These are phyloP conservation scores for Lydus trimaculatus DNA, from an alignment of 2,888 invertebrate species.

Conservation along the genomic window DNA sequence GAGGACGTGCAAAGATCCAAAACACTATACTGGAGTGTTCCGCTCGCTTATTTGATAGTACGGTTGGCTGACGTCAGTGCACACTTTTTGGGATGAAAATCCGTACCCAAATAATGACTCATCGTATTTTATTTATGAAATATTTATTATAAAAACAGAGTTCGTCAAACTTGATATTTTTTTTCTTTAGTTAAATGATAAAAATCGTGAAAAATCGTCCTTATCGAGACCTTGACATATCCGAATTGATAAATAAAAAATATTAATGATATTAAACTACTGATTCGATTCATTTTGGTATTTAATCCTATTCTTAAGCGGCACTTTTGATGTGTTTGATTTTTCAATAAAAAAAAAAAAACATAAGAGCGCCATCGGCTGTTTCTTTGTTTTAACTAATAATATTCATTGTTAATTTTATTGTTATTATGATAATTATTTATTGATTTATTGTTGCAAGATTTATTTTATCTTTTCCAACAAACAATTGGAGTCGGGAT, in stretches of 20 bases:
- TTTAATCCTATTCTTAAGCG: background rate
- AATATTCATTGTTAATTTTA: background rate
- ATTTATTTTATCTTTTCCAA: background rate
- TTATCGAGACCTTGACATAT: conserved; percentile 10
- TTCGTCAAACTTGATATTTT: background rate
- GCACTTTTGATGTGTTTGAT: background rate
- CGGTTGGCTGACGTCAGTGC: too few relatives aligned
- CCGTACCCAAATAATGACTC: too few relatives aligned
- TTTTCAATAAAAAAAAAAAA: conserved; percentile 4
- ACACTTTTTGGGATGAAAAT: too few relatives aligned
- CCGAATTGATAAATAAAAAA: background rate
- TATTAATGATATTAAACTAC: background rate
- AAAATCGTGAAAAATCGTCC: conserved; percentile 5
- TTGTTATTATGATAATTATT: background rate
- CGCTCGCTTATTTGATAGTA: too few relatives aligned
- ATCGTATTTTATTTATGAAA: background rate
- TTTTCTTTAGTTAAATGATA: background rate
- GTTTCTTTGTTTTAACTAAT: background rate
- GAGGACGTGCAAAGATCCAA: too few relatives aligned
- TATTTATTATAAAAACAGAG: background rate
- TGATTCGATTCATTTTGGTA: background rate
- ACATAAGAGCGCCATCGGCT: background rate
- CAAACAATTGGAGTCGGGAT: background rate
- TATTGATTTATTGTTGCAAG: background rate
- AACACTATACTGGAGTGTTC: too few relatives aligned